These are phyloP conservation scores for Oreohelix idahoensis DNA, from an alignment of 1,140 invertebrate genomes.

Conservation along the genomic window DNA sequence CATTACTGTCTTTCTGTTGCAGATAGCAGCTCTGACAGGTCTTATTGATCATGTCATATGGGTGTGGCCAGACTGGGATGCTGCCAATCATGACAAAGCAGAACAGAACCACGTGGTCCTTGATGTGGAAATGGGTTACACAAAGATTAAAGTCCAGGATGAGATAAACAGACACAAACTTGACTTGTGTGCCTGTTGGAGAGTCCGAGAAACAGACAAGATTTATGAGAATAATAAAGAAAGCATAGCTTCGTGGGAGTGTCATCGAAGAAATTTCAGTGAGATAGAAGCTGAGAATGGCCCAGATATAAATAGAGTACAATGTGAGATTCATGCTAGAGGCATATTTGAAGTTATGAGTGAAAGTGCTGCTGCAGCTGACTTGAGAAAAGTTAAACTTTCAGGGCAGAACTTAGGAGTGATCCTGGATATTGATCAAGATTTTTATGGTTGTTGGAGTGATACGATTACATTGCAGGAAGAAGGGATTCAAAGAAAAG, in stretches of 20 bases:
- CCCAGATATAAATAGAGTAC: constrained; percentile 20
- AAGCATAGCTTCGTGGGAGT: constrained; percentile 1
- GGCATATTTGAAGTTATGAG: constrained; percentile 43
- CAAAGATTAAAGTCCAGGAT: constrained; percentile 7
- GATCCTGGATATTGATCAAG: constrained; percentile 63
- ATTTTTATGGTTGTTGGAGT: constrained; percentile 60
- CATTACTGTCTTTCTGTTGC: constrained; percentile 32
- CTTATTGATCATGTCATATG: constrained; percentile 58
- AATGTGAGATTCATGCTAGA: constrained; percentile 42
- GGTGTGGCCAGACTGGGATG: constrained; percentile 66
- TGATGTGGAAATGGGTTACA: constrained; percentile 40
- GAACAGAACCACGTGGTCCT: constrained; percentile 32
- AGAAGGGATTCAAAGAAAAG: constrained; percentile 29
- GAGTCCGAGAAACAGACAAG: background rate
- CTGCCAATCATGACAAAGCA: constrained; percentile 41
- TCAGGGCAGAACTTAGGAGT: constrained; percentile 43
- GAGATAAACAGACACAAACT: background rate
- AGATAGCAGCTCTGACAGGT: constrained; percentile 57
- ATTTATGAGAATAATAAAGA: background rate
- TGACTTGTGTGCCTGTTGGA: constrained; percentile 36
- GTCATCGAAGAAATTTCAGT: background rate
- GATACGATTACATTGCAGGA: constrained; percentile 49
- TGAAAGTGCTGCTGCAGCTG: constrained; percentile 42
- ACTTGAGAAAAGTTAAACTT: constrained; percentile 36
- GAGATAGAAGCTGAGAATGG: constrained; percentile 27